Conservation (phyloP, 2,888 invertebrate species). For the Campopleginae sp. region DNA sequence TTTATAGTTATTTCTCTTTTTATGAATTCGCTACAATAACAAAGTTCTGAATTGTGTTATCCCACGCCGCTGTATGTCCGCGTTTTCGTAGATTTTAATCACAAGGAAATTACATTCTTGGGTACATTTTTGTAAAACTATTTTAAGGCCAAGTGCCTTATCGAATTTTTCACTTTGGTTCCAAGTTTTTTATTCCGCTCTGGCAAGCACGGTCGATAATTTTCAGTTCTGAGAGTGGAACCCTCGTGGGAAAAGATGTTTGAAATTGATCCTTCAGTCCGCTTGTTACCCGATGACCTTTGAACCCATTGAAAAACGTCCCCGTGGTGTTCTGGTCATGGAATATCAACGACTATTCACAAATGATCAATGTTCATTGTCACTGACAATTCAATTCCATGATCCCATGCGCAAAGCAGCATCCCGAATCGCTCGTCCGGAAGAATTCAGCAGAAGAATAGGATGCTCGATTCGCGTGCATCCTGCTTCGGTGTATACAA, state of each 20-base stretch:
- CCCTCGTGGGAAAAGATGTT: background rate
- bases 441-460: background rate
- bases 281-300: too few species aligned
- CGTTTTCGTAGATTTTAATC: background rate
- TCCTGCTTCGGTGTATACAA: too few species aligned
- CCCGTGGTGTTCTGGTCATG: background rate
- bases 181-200: too few species aligned
- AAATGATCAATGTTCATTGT: background rate
- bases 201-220: too few species aligned
- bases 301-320: background rate
- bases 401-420: background rate
- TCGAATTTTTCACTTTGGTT: too few species aligned
- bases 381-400: background rate
- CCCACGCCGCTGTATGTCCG: background rate
- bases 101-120: background rate
- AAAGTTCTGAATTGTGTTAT: background rate
- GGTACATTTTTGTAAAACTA: too few species aligned
- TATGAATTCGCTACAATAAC: background rate
- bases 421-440: background rate
- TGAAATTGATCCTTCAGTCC: too few species aligned
- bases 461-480: background rate
- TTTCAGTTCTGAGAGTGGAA: background rate
- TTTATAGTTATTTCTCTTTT: background rate
- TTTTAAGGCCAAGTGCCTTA: background rate
- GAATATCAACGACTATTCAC: background rate